Conservation (phyloP, 2,888 invertebrate genomes). For the Anthoptus insignis region DNA sequence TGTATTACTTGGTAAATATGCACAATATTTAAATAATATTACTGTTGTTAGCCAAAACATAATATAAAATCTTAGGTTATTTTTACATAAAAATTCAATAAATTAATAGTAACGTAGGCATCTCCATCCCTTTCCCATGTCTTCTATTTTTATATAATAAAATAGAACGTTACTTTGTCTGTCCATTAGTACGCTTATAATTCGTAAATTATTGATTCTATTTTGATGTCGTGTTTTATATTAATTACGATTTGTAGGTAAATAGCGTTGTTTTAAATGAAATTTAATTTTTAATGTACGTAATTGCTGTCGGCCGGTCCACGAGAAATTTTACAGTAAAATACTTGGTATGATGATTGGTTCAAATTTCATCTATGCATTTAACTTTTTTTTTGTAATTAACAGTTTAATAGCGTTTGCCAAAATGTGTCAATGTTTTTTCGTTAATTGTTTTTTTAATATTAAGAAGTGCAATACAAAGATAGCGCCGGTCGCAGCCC, state of each 20-base stretch:
- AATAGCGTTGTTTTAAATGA: constrained; percentile 17
- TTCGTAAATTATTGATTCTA: constrained; percentile 34
- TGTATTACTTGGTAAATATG: not conserved
- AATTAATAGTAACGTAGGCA: not conserved
- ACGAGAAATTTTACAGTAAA: not conserved
- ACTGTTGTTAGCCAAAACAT: not conserved
- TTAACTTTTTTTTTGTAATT: not conserved
- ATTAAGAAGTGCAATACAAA: not conserved
- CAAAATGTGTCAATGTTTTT: no score
- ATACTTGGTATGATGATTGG: not conserved
- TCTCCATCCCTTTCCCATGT: constrained; percentile 16
- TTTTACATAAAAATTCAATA: not conserved
- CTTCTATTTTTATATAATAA: constrained; percentile 30
- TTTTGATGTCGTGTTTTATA: constrained; percentile 34
- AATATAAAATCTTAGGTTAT: not conserved
- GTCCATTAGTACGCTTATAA: constrained; percentile 38
- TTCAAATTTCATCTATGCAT: not conserved
- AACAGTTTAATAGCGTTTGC: no score
- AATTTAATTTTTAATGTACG: constrained; percentile 9
- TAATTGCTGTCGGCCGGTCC: constrained; percentile 29
- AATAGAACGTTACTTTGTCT: constrained; percentile 31
- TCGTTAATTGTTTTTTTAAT: no score
- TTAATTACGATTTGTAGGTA: constrained; percentile 21
- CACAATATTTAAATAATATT: not conserved
- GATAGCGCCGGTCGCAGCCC: constrained; percentile 9